Conservation (phyloP, 2,113 vertebrate species). For the Peromyscus californicus region DNA sequence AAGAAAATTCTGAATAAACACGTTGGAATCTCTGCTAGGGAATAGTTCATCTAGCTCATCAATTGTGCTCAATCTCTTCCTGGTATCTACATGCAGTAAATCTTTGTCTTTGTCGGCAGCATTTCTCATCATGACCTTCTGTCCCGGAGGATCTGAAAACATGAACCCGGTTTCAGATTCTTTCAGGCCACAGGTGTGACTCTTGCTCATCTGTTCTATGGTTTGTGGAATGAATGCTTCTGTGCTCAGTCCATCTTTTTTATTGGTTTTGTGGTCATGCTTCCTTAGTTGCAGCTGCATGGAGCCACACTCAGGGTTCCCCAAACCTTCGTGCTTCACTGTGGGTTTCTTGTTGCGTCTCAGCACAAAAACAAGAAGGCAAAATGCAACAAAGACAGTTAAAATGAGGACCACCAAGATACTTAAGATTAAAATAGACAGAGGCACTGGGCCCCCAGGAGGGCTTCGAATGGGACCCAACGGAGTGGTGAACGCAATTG, state of each 20-base stretch:
- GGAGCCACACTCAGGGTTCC: constrained; percentile 94
- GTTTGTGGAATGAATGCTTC: constrained; percentile 98
- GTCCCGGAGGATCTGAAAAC: constrained; percentile 94
- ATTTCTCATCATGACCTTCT: constrained; percentile 95
- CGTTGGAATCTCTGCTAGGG: constrained; percentile 95
- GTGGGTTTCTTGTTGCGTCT: constrained; percentile 96
- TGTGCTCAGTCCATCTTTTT: constrained; percentile 93
- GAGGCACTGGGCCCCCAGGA: constrained; percentile 96
- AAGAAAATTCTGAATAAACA: constrained; percentile 98
- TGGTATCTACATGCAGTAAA: constrained; percentile 91
- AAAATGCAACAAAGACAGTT: constrained; percentile 99
- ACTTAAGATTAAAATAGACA: constrained; percentile 98
- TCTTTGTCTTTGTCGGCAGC: constrained; percentile 96
- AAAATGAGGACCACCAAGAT: constrained; percentile 98
- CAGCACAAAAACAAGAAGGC: constrained; percentile 97
- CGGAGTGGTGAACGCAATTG: constrained; percentile 91
- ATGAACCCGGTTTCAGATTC: constrained; percentile 95
- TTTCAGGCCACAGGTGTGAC: constrained; percentile 95
- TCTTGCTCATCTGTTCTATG: constrained; percentile 98
- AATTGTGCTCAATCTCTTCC: constrained; percentile 98
- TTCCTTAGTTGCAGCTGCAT: constrained; percentile 96
- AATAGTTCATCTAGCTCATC: constrained; percentile 98
- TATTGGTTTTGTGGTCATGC: constrained; percentile 93
- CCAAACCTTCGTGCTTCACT: constrained; percentile 95
- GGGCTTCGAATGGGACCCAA: constrained; percentile 94